Evolutionary conservation across 1,140 invertebrate genomes (phyloP), one percentile per base, ranked within the genome.

Genomic region (Papilio aristodemus): DNA sequence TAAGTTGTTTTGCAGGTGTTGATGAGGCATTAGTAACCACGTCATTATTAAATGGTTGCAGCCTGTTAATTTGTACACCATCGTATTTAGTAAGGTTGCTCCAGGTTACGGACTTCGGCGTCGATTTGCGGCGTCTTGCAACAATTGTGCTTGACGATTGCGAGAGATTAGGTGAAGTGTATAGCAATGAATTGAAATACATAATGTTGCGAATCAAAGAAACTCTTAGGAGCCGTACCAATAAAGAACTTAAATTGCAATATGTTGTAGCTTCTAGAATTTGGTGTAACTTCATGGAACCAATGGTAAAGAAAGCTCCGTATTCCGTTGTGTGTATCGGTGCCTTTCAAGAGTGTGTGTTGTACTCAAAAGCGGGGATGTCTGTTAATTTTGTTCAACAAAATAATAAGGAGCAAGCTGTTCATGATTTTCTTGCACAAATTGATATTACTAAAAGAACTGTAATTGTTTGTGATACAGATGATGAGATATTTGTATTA

Each of bases 301-400:
- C 83, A 6, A 63, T 92, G 1, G 87, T 85, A 6, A 84, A 69
- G 27, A 82, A 80, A 71, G 83, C 84, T 0, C 81, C 87, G 1
- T 78, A 91, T 69, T 79, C 89, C 0, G 83, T 90, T 2, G 67
- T 92, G 0, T 86, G 84, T 38, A 87, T 92, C 17, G 79, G 86
- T 3, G 82, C 90, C 2, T 87, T 87, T 32, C 84, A 90, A 73
- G 90, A 92, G 72, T 87, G 86, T 63, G 85, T 90, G 0, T 63
- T 90, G 8, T 92, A 92, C 69, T 87, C 89, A 4, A 87, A 90
- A 73, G 73, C 78, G 0, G 80, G 79, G 60, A 86, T 82, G 11
- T 74, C 80, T 0, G 83, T 90, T 4, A 78, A 77, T 64, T 89
- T 90, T 66, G 71, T 90, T 7, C 78, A 74, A 37, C 75, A 75